A percentile compares a stretch with the other conserved stretches of the same genome.
Conservation (phyloP, 2,113 vertebrate genomes). For the Chaetorhynchus papuensis region DNA sequence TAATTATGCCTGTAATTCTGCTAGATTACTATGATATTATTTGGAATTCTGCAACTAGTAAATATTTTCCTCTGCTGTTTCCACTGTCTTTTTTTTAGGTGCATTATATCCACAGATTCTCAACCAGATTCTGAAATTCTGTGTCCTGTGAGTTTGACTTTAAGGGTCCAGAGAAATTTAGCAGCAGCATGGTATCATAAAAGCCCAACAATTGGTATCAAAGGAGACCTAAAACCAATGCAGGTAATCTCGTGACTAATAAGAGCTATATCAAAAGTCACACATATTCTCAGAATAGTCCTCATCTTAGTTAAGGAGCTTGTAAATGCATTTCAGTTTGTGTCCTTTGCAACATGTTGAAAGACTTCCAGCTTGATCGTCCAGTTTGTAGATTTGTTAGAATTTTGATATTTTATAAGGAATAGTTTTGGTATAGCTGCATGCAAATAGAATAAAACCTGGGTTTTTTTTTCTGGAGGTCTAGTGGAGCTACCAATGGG, state of each 20-base stretch:
- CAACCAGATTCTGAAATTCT: constrained; percentile 80
- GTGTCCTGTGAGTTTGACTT: constrained; percentile 84
- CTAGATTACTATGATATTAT: neutral
- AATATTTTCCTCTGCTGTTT: neutral
- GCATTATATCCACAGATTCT: constrained; percentile 57
- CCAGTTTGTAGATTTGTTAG: neutral
- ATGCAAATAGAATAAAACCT: neutral
- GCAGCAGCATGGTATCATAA: constrained; percentile 85
- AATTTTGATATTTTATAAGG: neutral
- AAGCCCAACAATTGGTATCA: constrained; percentile 82
- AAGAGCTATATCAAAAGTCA: neutral
- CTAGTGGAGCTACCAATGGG: neutral
- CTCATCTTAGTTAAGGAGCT: neutral
- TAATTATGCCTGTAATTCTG: neutral
- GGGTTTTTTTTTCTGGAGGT: neutral
- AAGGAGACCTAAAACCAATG: constrained; percentile 91
- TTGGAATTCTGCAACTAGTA: neutral
- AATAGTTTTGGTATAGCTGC: neutral
- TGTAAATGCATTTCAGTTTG: neutral
- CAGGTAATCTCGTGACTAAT: constrained; percentile 69
- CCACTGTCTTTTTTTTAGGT: constrained; percentile 64
- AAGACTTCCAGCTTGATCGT: neutral
- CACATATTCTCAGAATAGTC: neutral
- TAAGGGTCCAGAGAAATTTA: constrained; percentile 87
- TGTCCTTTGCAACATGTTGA: neutral